These are phyloP conservation scores for Zelleria hepariella DNA, from an alignment of 2,888 invertebrate genomes.

Conservation along the genomic window DNA sequence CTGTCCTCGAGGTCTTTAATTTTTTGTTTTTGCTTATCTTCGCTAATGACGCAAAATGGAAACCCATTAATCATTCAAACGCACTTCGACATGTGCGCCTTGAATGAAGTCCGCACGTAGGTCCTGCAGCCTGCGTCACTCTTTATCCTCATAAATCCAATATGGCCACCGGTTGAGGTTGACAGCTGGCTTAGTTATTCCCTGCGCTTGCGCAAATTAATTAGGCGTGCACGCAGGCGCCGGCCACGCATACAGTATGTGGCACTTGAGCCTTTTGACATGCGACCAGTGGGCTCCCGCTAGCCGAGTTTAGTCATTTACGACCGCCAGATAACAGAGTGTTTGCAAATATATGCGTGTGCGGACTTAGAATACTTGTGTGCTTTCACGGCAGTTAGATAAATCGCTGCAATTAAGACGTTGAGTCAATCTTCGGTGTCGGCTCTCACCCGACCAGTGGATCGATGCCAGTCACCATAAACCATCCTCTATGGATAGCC, in stretches of 20 bases:
- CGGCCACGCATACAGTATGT: conserved; percentile 5
- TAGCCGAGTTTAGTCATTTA: neutral
- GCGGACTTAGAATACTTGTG: neutral
- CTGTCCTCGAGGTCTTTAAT: neutral
- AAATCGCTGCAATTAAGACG: conserved; percentile 16
- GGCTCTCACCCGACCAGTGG: conserved; percentile 15
- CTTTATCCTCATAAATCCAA: conserved; percentile 27
- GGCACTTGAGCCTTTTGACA: conserved; percentile 5
- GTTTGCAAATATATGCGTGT: neutral
- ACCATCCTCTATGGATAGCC: conserved; percentile 12
- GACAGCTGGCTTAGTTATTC: conserved; percentile 55
- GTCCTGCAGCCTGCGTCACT: conserved; percentile 29
- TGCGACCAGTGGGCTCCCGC: conserved; percentile 6
- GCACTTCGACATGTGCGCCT: neutral
- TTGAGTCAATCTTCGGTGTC: conserved; percentile 18
- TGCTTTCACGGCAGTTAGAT: neutral
- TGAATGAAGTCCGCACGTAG: neutral
- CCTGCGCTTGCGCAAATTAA: conserved; percentile 45
- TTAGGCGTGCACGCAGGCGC: conserved; percentile 33
- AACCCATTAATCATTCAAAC: neutral
- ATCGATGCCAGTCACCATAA: conserved; percentile 13
- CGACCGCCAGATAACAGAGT: neutral
- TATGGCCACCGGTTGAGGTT: conserved; percentile 45
- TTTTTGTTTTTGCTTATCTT: neutral
- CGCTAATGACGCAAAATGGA: conserved; percentile 1